Evolutionary conservation across 1,140 invertebrate species (phyloP).

Genomic region (Pteromalus puparum): DNA sequence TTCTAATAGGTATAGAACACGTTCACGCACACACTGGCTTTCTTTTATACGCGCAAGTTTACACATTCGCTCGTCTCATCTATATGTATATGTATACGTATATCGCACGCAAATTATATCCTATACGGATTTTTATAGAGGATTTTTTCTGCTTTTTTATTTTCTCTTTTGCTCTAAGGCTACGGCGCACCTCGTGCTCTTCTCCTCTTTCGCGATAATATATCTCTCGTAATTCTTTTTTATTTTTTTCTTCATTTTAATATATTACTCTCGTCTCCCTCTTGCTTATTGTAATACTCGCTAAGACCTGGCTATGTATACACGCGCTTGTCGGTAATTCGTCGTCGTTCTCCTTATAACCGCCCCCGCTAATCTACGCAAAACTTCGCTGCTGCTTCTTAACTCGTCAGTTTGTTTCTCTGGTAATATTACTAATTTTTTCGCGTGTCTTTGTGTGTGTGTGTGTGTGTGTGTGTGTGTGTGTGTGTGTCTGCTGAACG

Average conservation of each 20-base stretch:
- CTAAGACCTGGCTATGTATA: constrained; percentile 11
- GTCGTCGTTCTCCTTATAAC: constrained; percentile 5
- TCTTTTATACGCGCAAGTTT: not conserved
- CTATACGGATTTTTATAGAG: not conserved
- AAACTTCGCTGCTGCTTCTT: not conserved
- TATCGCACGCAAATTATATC: not conserved
- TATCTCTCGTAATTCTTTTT: not conserved
- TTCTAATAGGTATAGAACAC: not conserved
- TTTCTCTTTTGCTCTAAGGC: constrained; percentile 38
- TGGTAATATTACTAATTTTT: not conserved
- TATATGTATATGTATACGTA: not conserved
- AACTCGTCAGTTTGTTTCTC: not conserved
- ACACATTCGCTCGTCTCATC: not conserved
- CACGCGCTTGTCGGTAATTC: not conserved
- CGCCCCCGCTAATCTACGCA: not conserved
- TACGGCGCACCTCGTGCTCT: constrained; percentile 31
- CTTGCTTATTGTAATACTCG: constrained; percentile 9
- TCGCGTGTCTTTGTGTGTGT: not conserved
- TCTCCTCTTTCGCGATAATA: not conserved
- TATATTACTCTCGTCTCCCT: constrained; percentile 9
- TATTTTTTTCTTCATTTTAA: not conserved
- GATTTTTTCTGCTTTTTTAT: constrained; percentile 21
- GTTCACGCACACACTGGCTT: not conserved
- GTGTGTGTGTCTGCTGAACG: not conserved
- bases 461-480: not conserved